Conservation (phyloP, 1,140 invertebrate genomes). For the Drosophila nikananu region DNA sequence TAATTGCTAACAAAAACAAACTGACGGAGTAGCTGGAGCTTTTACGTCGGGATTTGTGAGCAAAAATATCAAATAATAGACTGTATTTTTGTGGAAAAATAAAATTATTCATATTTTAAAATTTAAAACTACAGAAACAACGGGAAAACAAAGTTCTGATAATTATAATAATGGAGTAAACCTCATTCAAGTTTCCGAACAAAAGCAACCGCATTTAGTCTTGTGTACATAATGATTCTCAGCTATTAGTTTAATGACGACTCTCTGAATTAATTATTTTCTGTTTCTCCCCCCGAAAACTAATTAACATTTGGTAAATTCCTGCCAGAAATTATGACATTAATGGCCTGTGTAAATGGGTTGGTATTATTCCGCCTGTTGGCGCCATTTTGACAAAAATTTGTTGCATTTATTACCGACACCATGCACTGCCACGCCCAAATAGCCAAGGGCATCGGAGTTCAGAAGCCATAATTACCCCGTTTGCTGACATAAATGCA, state of each 20-base stretch:
- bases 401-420: conserved; percentile 38
- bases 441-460: conserved; percentile 17
- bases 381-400: conserved; percentile 13
- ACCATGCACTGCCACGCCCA: conserved; percentile 40
- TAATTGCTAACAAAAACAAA: conserved; percentile 23
- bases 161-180: conserved; percentile 8
- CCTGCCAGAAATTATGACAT: conserved; percentile 17
- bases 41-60: not conserved
- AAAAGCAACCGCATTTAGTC: conserved; percentile 6
- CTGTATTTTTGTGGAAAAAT: not conserved
- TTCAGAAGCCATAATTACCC: conserved; percentile 49
- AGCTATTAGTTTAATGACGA: conserved; percentile 38
- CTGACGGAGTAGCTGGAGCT: not conserved
- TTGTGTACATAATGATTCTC: conserved; percentile 18
- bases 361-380: not conserved
- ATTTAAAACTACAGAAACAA: not conserved
- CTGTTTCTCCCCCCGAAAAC: not conserved
- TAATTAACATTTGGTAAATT: conserved; percentile 35
- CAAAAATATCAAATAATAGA: not conserved
- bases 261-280: conserved; percentile 31
- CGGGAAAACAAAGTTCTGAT: not conserved
- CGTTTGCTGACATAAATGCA: conserved; percentile 47
- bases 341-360: conserved; percentile 27
- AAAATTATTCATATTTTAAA: not conserved
- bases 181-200: conserved; percentile 1